phyloP scores from a whole-genome alignment of 2,888 invertebrate genomes.

The Corbicula japonica region DNA sequence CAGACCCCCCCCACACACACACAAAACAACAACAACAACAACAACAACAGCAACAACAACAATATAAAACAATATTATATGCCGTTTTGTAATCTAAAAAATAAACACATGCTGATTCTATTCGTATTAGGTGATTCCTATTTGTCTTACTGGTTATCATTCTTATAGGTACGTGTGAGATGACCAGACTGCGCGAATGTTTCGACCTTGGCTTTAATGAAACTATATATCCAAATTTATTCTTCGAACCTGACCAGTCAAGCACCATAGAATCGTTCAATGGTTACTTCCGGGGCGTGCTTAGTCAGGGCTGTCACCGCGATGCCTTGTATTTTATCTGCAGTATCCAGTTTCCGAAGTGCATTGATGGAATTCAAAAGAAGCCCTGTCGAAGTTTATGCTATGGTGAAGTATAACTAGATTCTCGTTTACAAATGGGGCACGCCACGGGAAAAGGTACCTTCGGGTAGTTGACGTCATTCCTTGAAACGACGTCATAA shows the following conservation, averaged over 20 bases:
- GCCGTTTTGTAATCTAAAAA: no score
- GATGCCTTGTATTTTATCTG: constrained; percentile 71
- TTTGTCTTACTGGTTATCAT: no score
- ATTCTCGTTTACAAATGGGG: no score
- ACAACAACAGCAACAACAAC: no score
- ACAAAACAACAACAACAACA: no score
- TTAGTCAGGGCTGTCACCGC: constrained; percentile 41
- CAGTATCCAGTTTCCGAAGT: constrained; percentile 74
- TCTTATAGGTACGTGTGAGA: constrained; percentile 64
- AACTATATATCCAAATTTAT: constrained; percentile 68
- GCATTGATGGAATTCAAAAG: constrained; percentile 56
- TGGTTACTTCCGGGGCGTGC: constrained; percentile 32
- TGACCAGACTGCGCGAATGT: constrained; percentile 58
- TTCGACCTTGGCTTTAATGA: constrained; percentile 55
- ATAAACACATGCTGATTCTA: no score
- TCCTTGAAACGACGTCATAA: no score
- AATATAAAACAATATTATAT: no score
- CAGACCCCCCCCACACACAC: no score
- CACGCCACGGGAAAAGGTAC: no score
- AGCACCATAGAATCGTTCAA: constrained; percentile 46
- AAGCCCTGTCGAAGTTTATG: constrained; percentile 75
- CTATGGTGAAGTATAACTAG: constrained; percentile 68
- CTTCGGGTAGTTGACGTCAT: no score
- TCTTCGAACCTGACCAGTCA: constrained; percentile 45
- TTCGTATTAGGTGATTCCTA: no score